Percentiles rank a stretch among this genome's conserved stretches.
phyloP scores from a whole-genome alignment of 2,113 vertebrate species.

The Chinchilla lanigera region DNA sequence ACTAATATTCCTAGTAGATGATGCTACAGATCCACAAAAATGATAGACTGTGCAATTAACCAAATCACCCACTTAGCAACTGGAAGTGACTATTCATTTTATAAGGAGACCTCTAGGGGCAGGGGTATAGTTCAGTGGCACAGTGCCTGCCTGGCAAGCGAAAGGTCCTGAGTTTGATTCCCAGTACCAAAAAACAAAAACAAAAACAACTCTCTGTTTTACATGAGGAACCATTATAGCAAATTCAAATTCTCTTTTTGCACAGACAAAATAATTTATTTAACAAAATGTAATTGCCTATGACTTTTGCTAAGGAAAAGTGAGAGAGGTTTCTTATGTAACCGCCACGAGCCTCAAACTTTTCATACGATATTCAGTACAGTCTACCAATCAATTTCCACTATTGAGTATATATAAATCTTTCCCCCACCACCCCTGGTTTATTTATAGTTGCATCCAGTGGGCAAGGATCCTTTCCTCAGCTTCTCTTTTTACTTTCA shows the following conservation, averaged over 20 bases:
- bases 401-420: not conserved
- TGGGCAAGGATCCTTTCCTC: not conserved
- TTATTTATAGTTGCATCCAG: not conserved
- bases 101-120: not conserved
- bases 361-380: not conserved
- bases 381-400: not conserved
- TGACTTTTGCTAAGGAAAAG: not conserved
- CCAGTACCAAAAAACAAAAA: no score
- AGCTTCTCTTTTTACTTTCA: conserved; percentile 8
- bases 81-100: not conserved
- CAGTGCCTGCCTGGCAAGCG: no score
- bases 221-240: not conserved
- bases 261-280: not conserved
- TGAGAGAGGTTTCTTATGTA: not conserved
- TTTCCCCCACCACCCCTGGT: not conserved
- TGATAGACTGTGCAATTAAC: not conserved
- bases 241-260: conserved; percentile 21
- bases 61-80: not conserved
- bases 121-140: no score
- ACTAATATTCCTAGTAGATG: not conserved
- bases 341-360: not conserved
- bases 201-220: not conserved
- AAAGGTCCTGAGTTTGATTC: no score
- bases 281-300: not conserved
- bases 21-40: not conserved